Evolutionary conservation across 1,140 invertebrate species (phyloP), one percentile per base, ranked within the genome.

Genomic region (Procambarus clarkii): DNA sequence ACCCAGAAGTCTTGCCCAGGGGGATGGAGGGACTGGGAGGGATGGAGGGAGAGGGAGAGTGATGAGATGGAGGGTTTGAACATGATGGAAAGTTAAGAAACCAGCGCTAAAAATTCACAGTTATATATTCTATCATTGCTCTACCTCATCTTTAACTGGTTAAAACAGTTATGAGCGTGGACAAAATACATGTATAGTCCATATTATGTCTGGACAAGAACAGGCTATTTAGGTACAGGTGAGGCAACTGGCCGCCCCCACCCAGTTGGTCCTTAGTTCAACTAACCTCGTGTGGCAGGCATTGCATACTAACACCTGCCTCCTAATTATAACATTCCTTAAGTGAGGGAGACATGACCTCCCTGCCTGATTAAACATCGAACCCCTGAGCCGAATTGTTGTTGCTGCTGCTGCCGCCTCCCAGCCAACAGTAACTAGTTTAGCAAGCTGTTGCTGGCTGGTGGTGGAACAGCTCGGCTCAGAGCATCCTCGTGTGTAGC

Each of bases 311-410:
- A 50, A 78, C 71, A 48, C 74, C 48, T 48, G 46, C 4, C 21
- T 58, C 21, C 34, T 87, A 78, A 87, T 87, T 87, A 87, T 74
- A 87, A 87, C 85, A 58, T 87, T 77, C 85, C 85, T 64, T 77
- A 58, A 7, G 50, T 50, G 44, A 58, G 54, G 50, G 71, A 58
- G 50, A 87, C 85, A 78, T 50, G 85, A 48, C 76, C 85, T 64
- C 85, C 60, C 60, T 9, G 1, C 18, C 44, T 48, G 85, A 77
- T 87, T 77, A 87, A 79, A 78, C 85, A 87, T 78, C 34, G 76
- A 86, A 86, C 69, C 84, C 84, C 34, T 34, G 69, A 54, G 46
- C n/a, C 50, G 74, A 76, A 34, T 34, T 34, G 34, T 34, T 34
- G 34, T 1, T 34, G 34, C 34, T 34, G 58, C 58, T 45, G 18